Evolutionary conservation across 1,140 invertebrate genomes (phyloP), one percentile per base, ranked within the genome.

Genomic region (Hycleus cichorii): DNA sequence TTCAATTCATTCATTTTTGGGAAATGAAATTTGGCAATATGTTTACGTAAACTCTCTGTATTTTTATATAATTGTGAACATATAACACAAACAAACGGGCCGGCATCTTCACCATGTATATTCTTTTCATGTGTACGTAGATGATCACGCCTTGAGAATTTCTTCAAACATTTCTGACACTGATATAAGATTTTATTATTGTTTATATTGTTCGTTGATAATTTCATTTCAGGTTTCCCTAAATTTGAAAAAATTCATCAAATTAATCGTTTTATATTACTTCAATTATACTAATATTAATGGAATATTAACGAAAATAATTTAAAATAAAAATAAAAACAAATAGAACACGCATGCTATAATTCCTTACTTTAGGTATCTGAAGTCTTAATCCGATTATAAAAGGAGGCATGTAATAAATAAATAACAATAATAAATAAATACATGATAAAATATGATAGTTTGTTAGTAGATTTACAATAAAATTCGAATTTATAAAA

Each of bases 1-100:
- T 47, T 47, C 18, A 39, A 10, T 42, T 64, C 58, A 27, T 59
- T 58, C 26, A 59, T 42, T 62, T 61, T 62, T 2, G 58, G 58
- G 47, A 66, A 66, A 62, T 75, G 74, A 67, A 72, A 75, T 58
- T 74, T 74, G 12, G 73, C 69, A 43, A 75, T 70, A 50, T 75
- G 74, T 64, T 75, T 75, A 25, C 74, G 60, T 44, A 75, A 60
- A 69, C 72, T 75, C 55, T 75, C 72, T 7, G 70, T 67, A 56
- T 75, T 75, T 65, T 75, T 75, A 59, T 74, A 74, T 32, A 73
- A 49, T 58, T 74, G 72, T 39, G 66, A 63, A 54, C 74, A 75
- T 12, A 74, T 69, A 3, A 62, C 46, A 54, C 74, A 75, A 49
- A 66, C 67, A 59, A 75, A 75, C 7, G 74, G 74, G 11, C 74